These are phyloP conservation scores for Dorcus hopei DNA, from an alignment of 2,888 invertebrate species.

Conservation along the genomic window DNA sequence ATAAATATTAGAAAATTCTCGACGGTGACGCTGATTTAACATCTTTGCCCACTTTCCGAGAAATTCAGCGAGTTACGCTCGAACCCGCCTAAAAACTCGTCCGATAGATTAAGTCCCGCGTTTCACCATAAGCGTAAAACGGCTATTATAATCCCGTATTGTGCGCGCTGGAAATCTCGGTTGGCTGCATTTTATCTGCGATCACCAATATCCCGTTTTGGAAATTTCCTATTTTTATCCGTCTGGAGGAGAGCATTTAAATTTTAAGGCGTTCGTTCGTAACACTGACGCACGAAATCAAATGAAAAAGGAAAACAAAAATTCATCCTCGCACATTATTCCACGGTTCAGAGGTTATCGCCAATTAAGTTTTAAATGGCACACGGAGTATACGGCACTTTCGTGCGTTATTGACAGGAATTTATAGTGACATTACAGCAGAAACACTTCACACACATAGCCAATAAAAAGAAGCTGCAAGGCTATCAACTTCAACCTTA, in stretches of 20 bases:
- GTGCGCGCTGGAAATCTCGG: not conserved
- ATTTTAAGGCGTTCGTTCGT: no score
- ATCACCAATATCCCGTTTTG: not conserved
- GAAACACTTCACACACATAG: no score
- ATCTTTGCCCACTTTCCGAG: not conserved
- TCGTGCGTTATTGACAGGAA: no score
- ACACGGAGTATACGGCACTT: no score
- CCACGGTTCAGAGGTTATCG: no score
- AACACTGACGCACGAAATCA: no score
- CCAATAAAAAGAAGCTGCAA: no score
- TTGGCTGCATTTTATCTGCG: not conserved
- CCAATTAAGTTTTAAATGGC: no score
- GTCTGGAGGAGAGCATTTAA: not conserved
- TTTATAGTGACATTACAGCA: no score
- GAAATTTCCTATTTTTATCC: not conserved
- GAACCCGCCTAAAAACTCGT: not conserved
- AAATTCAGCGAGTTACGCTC: not conserved
- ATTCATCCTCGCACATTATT: no score
- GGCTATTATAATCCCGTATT: not conserved
- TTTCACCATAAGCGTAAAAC: not conserved
- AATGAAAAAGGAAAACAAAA: no score
- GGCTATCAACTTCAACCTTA: no score
- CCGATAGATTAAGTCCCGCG: not conserved
- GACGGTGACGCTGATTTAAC: not conserved
- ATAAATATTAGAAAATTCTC: conserved; percentile 4